Evolutionary conservation across 2,888 invertebrate species (phyloP), one percentile per base, ranked within the genome.

Genomic region (Ceriagrion tenellum): DNA sequence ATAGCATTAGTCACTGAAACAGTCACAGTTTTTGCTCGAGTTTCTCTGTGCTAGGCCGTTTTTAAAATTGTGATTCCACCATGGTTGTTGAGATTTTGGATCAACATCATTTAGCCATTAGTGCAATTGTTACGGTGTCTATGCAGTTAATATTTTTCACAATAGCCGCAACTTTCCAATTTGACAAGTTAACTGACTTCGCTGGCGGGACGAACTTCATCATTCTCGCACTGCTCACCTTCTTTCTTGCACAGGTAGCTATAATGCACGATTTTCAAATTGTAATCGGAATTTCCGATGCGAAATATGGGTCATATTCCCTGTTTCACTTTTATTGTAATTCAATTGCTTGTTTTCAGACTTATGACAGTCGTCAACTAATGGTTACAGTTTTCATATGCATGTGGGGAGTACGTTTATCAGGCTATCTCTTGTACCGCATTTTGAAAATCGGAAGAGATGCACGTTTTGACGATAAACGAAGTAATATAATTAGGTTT

Each of bases 181-280:
- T 98, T 97, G 99, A 99, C 97, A 99, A 99, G 97, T 97, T 99
- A 95, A 99, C 99, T 0, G 99, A 99, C 97, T 99, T 99, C 97
- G 99, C 99, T 95, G 99, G 99, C 18, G 99, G 99, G 95, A 98
- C 98, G 95, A 99, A 99, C 97, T 99, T 99, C 97, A 98, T 99
- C 96, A 98, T 99, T 95, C 97, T 99, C 96, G 99, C 99, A 18
- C 97, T 99, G 95, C 97, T 99, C 90, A 99, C 99, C 56, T 99
- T 99, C 97, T 98, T 98, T 96, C 97, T 99, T 88, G 98, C 99
- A 26, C 98, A 98, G 97, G 98, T 98, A 95, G 95, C 89, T 40
- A 74, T 69, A 47, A 55, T 26, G 16, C 69, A 10, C 12, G 20
- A 59, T 20, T 16, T 59, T 59, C 47, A 47, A 47, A 2, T 47